Conservation (phyloP, 1,140 invertebrate species). For the Drosophila lini region DNA sequence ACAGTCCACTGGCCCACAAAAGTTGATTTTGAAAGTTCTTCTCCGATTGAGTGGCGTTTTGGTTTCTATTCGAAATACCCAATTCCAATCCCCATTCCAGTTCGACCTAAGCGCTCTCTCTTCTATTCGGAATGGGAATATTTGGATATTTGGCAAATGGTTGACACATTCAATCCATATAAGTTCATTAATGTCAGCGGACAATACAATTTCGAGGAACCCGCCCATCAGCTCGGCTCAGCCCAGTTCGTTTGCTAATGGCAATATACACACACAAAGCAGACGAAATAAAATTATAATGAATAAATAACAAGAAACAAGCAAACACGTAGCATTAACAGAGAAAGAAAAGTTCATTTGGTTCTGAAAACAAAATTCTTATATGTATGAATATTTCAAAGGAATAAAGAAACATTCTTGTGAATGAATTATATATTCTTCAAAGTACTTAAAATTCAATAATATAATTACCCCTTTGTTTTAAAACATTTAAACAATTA, state of each 20-base stretch:
- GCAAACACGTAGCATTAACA: conserved; percentile 14
- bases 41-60: conserved; percentile 22
- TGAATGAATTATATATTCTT: background rate
- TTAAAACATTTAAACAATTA: background rate
- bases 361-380: background rate
- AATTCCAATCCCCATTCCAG: background rate
- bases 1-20: conserved; percentile 31
- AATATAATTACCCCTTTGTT: background rate
- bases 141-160: conserved; percentile 12
- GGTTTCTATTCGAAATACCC: background rate
- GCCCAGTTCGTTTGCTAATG: conserved; percentile 40
- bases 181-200: conserved; percentile 77
- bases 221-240: conserved; percentile 19
- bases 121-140: background rate
- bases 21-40: conserved; percentile 43
- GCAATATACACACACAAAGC: conserved; percentile 21
- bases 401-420: too few species aligned
- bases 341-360: background rate
- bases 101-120: conserved; percentile 2
- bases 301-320: conserved; percentile 74
- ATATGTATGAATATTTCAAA: background rate
- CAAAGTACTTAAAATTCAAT: background rate
- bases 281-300: conserved; percentile 78
- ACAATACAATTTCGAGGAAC: conserved; percentile 57
- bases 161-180: conserved; percentile 75